Evolutionary conservation across 2,797 vertebrate genomes (phyloP).

Genomic region (Lates japonicus): DNA sequence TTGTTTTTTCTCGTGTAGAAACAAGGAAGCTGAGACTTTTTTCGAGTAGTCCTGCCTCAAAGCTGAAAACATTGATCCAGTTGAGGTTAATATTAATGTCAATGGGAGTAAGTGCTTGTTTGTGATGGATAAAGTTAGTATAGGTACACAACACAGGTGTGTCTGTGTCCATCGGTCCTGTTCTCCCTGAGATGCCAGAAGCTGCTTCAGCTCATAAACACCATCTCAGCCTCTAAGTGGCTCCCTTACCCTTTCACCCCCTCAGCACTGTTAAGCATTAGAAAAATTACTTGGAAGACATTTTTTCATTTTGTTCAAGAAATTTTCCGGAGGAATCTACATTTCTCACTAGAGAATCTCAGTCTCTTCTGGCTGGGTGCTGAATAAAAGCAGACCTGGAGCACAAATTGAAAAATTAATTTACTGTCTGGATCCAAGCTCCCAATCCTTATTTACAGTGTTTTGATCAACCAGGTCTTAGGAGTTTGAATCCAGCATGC

Average conservation of each 20-base stretch:
- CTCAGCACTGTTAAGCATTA: constrained; percentile 76
- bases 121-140: constrained; percentile 42
- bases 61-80: constrained; percentile 40
- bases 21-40: constrained; percentile 9
- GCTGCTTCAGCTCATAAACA: constrained; percentile 82
- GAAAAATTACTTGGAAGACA: constrained; percentile 12
- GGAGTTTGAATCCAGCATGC: constrained; percentile 1
- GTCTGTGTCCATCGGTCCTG: constrained; percentile 71
- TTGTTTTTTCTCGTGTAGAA: not conserved
- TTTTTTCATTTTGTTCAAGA: constrained; percentile 23
- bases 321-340: constrained; percentile 10
- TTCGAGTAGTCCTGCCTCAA: constrained; percentile 5
- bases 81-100: constrained; percentile 52
- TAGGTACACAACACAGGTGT: not conserved
- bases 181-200: constrained; percentile 83
- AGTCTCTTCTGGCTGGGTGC: constrained; percentile 22
- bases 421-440: not conserved
- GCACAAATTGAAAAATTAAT: constrained; percentile 25
- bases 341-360: constrained; percentile 29
- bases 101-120: constrained; percentile 22
- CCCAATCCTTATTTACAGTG: constrained; percentile 1
- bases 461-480: constrained; percentile 36
- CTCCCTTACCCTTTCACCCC: constrained; percentile 83
- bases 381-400: constrained; percentile 20
- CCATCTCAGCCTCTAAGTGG: constrained; percentile 80